A percentile compares a stretch with the other conserved stretches of the same genome.
Evolutionary conservation across 2,113 vertebrate species (phyloP).

Genomic region (Crotalus viridis): DNA sequence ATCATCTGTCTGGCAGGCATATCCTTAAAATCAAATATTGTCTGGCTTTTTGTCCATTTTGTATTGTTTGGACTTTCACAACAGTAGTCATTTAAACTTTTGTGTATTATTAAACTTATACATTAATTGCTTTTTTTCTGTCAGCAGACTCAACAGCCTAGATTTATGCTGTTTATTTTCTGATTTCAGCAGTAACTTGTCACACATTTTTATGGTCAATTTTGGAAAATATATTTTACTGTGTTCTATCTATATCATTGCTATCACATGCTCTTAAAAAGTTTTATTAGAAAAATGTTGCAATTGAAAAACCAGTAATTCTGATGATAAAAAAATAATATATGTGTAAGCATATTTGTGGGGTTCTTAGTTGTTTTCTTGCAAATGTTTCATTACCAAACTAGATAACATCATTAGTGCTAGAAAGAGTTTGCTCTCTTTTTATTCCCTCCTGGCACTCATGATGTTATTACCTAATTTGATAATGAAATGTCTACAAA

Average conservation of each 20-base stretch:
- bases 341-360: background rate
- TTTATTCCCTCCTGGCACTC: no score
- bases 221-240: background rate
- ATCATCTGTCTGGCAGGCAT: background rate
- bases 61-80: background rate
- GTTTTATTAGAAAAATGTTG: background rate
- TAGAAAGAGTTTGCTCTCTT: no score
- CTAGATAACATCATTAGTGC: no score
- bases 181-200: background rate
- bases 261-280: background rate
- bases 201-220: background rate
- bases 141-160: background rate
- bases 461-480: no score
- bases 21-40: background rate
- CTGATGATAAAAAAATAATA: background rate
- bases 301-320: background rate
- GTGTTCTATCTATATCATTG: background rate
- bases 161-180: background rate
- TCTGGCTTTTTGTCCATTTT: background rate
- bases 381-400: no score
- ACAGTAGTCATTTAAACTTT: background rate
- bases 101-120: background rate
- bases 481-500: no score
- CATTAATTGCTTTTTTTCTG: background rate
- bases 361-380: no score